Evolutionary conservation across 2,888 invertebrate genomes (phyloP), one percentile per base, ranked within the genome.

Genomic region (Athripsodes cinereus): DNA sequence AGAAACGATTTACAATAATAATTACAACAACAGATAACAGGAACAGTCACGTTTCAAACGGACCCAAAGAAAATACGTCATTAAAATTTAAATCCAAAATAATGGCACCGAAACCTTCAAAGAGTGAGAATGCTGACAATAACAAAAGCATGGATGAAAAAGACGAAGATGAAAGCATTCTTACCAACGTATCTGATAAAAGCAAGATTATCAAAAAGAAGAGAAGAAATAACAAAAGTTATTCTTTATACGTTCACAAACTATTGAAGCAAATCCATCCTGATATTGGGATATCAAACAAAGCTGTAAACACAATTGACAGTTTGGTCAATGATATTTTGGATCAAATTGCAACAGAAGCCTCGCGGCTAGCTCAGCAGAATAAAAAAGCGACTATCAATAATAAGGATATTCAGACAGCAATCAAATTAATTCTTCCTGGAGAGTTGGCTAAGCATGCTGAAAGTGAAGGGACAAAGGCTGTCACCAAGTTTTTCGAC

Each of bases 251-350:
- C 69, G 82, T 85, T 67, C 83, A 83, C 75, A 84, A 83, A 69
- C 82, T 85, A 57, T 68, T 85, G 69, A 85, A 83, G 70, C 83
- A 84, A 72, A 83, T 84, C 35, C 84, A 85, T 69, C 84, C 84
- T 2, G 83, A 85, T 68, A 85, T 82, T 50, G 82, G 82, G 20
- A 76, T 85, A 61, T 83, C 83, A 5, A 78, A 77, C 46, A 86
- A 85, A 69, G 84, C 85, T 18, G 86, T 85, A 84, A 80, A 77
- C 61, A 84, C 85, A 70, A 84, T 86, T 83, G 85, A 85, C 74
- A 82, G 81, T 62, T 87, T 87, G 68, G 84, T 87, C 50, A 86
- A 85, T 69, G 86, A 87, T 68, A 82, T 87, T 57, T 87, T 88
- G 68, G 85, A 87, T 69, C 78, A 85, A 44, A 85, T 87, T 68